Conservation (phyloP, 2,888 invertebrate species). For the Cinara cedri region DNA sequence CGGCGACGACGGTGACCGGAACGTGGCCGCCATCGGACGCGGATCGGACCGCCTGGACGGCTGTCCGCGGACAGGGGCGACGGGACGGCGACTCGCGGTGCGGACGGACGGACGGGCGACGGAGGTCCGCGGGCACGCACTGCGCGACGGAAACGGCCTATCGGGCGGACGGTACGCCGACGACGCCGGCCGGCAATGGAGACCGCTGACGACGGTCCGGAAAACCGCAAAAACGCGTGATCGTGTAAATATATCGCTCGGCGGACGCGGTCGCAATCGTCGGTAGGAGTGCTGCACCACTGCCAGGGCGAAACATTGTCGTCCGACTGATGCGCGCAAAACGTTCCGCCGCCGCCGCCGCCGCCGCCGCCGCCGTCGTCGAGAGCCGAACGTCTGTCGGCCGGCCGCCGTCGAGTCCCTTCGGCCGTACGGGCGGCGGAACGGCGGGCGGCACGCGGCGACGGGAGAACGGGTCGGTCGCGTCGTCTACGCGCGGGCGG, state of each 20-base stretch:
- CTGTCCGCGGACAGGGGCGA: background rate
- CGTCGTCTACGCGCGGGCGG: background rate
- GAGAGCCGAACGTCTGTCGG: constrained; percentile 13
- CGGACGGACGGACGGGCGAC: background rate
- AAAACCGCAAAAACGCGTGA: no score
- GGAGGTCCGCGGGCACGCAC: background rate
- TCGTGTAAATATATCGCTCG: background rate
- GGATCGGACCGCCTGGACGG: background rate
- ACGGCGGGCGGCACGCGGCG: background rate
- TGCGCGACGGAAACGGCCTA: background rate
- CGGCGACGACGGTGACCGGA: constrained; percentile 26
- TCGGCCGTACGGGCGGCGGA: background rate
- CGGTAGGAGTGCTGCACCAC: background rate
- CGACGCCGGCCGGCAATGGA: background rate
- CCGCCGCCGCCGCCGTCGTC: background rate
- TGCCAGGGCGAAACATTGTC: constrained; percentile 36
- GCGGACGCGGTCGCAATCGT: background rate
- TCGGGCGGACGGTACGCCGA: background rate
- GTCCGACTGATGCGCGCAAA: constrained; percentile 41
- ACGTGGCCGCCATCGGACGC: constrained; percentile 44
- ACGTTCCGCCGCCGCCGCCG: background rate
- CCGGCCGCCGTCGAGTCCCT: constrained; percentile 9
- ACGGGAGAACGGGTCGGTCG: background rate
- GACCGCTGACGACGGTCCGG: background rate
- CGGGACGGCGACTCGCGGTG: background rate